phyloP scores from a whole-genome alignment of 2,113 vertebrate genomes.

The Thinocorus orbignyianus region DNA sequence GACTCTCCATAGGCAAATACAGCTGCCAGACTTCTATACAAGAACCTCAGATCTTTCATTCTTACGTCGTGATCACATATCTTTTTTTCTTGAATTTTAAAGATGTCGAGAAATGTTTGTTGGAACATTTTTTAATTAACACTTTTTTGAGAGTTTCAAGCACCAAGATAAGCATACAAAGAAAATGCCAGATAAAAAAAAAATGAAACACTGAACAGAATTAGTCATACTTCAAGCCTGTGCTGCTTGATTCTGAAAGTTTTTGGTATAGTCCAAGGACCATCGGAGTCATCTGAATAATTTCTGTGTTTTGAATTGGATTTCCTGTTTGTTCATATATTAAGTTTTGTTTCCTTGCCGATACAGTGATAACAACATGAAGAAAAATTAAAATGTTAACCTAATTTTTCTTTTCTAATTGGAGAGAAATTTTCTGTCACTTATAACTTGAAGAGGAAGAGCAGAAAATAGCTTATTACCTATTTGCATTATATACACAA shows the following conservation, averaged over 20 bases:
- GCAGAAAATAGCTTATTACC: background rate
- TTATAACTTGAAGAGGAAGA: background rate
- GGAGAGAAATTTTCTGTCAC: background rate
- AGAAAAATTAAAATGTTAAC: background rate
- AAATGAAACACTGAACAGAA: conserved; percentile 7
- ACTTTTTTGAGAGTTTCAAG: background rate
- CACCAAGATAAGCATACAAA: background rate
- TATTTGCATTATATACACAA: background rate
- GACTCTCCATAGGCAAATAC: background rate
- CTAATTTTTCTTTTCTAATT: background rate
- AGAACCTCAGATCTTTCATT: background rate
- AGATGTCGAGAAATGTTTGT: background rate
- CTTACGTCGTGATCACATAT: background rate
- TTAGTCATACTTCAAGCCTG: conserved; percentile 30
- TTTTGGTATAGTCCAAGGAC: background rate
- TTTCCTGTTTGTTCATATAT: conserved; percentile 20
- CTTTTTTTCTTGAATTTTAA: background rate
- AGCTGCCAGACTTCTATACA: background rate
- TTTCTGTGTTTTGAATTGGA: background rate
- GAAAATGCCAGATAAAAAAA: conserved; percentile 52
- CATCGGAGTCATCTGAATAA: background rate
- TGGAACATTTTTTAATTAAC: conserved; percentile 30
- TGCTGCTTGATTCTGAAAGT: background rate
- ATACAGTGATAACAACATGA: background rate
- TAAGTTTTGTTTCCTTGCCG: background rate